Conservation (phyloP, 2,797 vertebrate species). For the Neomorphus geoffroyi region DNA sequence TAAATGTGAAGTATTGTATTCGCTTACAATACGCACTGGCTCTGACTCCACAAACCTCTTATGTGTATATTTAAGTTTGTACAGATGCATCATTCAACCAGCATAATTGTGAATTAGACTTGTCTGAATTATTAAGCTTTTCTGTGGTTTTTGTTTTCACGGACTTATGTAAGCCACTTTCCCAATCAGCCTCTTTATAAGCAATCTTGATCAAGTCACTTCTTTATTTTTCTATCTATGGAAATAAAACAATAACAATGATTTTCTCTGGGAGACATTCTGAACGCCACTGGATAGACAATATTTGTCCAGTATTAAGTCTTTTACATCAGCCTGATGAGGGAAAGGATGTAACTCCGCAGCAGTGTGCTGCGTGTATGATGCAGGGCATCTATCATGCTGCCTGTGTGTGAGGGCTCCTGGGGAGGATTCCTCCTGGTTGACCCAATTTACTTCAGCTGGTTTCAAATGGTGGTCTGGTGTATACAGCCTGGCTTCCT, state of each 20-base stretch:
- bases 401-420: background rate
- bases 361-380: rapidly evolving
- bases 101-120: background rate
- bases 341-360: background rate
- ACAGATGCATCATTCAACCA: background rate
- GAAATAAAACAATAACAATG: background rate
- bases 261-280: background rate
- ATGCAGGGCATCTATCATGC: background rate
- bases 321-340: background rate
- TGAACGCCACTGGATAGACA: rapidly evolving
- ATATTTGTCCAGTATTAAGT: background rate
- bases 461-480: background rate
- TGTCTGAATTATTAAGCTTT: background rate
- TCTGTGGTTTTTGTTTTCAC: background rate
- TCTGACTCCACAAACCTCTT: background rate
- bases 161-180: background rate
- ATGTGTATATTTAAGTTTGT: background rate
- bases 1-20: background rate
- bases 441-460: background rate
- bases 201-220: background rate
- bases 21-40: background rate
- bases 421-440: background rate
- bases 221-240: background rate
- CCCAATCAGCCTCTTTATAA: background rate
- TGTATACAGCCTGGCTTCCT: background rate